A percentile compares a stretch with the other conserved stretches of the same genome.
Evolutionary conservation across 2,888 invertebrate species (phyloP).

Genomic region (Petrolisthes cinctipes): DNA sequence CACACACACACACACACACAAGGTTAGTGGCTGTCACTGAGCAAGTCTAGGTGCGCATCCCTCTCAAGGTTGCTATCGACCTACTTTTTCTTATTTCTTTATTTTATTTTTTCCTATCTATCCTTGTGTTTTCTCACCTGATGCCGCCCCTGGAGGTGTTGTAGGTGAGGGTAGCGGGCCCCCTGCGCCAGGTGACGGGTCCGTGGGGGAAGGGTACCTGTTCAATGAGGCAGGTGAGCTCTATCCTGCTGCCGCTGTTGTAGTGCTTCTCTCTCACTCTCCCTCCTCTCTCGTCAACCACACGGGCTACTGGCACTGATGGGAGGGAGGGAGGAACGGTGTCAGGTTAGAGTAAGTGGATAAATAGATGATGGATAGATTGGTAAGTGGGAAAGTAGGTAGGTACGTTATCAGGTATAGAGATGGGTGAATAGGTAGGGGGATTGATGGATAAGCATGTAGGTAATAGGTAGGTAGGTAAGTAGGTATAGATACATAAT

Average conservation of each 20-base stretch:
- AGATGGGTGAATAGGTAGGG: no score
- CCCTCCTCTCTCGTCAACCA: constrained; percentile 84
- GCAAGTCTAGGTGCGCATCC: no score
- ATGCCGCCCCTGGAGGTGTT: constrained; percentile 85
- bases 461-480: no score
- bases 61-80: no score
- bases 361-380: not conserved
- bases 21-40: no score
- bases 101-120: no score
- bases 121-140: constrained; percentile 74
- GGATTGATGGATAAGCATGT: no score
- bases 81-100: no score
- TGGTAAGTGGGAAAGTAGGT: not conserved
- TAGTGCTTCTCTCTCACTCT: constrained; percentile 84
- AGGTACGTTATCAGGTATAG: no score
- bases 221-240: constrained; percentile 84
- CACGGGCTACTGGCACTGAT: constrained; percentile 85
- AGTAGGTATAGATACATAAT: no score
- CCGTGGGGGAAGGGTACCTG: constrained; percentile 82
- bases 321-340: no score
- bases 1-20: no score
- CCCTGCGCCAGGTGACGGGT: constrained; percentile 84
- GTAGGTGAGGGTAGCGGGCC: constrained; percentile 80
- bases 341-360: not conserved
- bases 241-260: constrained; percentile 86